Evolutionary conservation across 2,888 invertebrate species (phyloP), one percentile per base, ranked within the genome.

Genomic region (Cotesia congregata): DNA sequence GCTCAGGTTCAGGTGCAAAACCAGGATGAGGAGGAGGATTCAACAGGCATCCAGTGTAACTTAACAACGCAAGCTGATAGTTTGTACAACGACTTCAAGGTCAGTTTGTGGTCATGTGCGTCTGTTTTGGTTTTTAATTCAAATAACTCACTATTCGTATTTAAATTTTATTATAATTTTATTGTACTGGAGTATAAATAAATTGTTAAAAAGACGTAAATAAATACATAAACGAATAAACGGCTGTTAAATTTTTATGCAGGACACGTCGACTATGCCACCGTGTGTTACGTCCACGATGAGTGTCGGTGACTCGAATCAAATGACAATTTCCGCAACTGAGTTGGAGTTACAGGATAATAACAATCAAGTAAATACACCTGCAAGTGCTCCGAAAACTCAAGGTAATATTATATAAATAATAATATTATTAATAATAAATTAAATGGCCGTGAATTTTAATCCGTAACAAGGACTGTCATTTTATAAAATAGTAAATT

Each of bases 51-150:
- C 85, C 87, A 87, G 86, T 87, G 84, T 80, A 83, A 83, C 80
- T 83, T 85, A 80, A 85, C 86, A 81, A 90, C 88, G 82, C 88
- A 90, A 78, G 90, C 90, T 67, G 88, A 89, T 77, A 90, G 90
- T 86, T 89, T 89, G 85, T 90, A 90, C 83, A 90, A 90, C 79
- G 90, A 90, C 83, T 90, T 89, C 80, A 87, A 87, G 87, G 88
- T 88, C 78, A 82, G 77, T 78, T 77, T 74, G 39, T 61, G 62
- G 62, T 62, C 41, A 62, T 50, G 30, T 62, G 64, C n/a, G 9
- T 40, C 1, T 68, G 38, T 69, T 69, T 17, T 20, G 41, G 12
- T 72, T 62, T 62, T 6, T 5, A 62, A 59, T 59, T 30, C 60
- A n/a, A 59, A 72, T 72, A n/a, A 64, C 15, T 39, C 60, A 59